Base-by-base conservation (phyloP, 2,113 vertebrate species). In the Nothobranchius furzeri region DNA sequence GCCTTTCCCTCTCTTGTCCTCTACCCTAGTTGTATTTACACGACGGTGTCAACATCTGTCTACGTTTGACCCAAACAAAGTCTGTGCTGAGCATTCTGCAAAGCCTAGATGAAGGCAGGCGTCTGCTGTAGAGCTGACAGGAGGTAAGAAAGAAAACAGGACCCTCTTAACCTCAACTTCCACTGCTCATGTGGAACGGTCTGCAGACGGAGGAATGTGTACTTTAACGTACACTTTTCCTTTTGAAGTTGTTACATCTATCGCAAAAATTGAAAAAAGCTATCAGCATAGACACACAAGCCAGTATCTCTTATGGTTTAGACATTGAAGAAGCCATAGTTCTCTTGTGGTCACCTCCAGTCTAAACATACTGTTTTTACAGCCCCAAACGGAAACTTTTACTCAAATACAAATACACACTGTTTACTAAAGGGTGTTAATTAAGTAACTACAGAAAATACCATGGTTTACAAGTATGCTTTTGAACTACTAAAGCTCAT, bases 151-250 rank as follows among this genome's bases (percentile, higher is more conserved):
- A n/a, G 57, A 72, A 73, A 79, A 75, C 60, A 68, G 77, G 58
- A 85, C 81, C 84, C 75, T 78, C 74, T 84, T 81, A 77, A 85
- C 73, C 82, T 68, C 70, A 42, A n/a, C 64, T 74, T 50, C 43
- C 7, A 52, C 57, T 42, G 53, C 76, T 48, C 40, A 48, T 7
- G 53, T 6, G 51, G 53, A 49, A 30, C 15, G 20, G 20, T 40
- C 37, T 40, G 37, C 37, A 40, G 37, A 40, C 4, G 4, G 43
- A 56, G 24, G 0, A 43, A 51, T 15, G 25, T 46, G 67, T 56
- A 57, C 59, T 58, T 42, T 60, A 75, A 60, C 72, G 75, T 49
- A 64, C 67, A 30, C 30, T 30, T 30, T 30, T 30, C 30, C 30
- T 30, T 30, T 30, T 30, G 30, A 30, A 30, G 30, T 30, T 4